Percentiles rank a stretch among this genome's conserved stretches.
Evolutionary conservation across 2,797 vertebrate species (phyloP).

Genomic region (Danio kyathit): DNA sequence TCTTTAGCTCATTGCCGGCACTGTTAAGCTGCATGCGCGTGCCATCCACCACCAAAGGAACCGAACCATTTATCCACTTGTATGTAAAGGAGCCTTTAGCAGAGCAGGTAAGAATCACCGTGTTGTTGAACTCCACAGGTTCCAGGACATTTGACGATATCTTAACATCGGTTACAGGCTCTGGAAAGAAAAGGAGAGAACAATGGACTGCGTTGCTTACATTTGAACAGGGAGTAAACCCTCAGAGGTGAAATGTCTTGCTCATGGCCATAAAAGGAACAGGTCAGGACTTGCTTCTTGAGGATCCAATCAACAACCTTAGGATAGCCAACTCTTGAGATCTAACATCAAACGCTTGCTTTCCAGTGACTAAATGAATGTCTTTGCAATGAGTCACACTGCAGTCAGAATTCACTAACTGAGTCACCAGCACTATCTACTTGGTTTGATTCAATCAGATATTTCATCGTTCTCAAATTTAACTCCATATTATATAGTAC

Average conservation of each 20-base stretch:
- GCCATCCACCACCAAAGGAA: constrained; percentile 21
- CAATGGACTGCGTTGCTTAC: neutral
- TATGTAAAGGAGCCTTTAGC: constrained; percentile 72
- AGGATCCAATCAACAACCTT: neutral
- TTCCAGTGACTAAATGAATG: neutral
- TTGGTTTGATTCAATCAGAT: neutral
- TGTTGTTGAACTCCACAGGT: constrained; percentile 67
- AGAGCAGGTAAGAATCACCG: constrained; percentile 70
- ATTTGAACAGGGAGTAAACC: neutral
- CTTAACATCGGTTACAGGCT: constrained; percentile 62
- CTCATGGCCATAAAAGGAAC: constrained; percentile 13
- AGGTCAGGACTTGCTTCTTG: constrained; percentile 4
- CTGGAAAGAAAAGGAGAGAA: constrained; percentile 60
- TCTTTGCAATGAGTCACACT: neutral
- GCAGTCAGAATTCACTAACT: neutral
- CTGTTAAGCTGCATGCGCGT: neutral
- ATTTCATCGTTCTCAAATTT: neutral
- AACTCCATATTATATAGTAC: neutral
- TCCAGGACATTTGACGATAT: constrained; percentile 55
- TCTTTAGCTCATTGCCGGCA: constrained; percentile 55
- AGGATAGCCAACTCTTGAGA: neutral
- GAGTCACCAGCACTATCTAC: neutral
- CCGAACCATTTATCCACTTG: constrained; percentile 65
- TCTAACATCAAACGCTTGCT: neutral
- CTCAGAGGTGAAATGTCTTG: constrained; percentile 7